These are phyloP conservation scores for Aptenodytes forsteri DNA, from an alignment of 2,113 vertebrate genomes.

Conservation along the genomic window DNA sequence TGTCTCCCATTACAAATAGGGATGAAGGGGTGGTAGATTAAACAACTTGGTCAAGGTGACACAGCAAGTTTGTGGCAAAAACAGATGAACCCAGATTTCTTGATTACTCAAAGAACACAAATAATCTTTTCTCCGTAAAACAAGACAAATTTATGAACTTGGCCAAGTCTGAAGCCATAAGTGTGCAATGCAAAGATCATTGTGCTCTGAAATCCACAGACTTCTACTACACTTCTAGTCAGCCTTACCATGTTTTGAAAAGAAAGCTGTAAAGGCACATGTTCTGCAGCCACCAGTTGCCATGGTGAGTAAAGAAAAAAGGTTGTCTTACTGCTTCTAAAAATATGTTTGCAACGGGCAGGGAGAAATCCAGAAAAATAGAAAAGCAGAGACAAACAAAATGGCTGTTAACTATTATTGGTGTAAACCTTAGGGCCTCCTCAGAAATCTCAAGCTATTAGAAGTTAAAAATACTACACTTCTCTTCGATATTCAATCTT, in stretches of 20 bases:
- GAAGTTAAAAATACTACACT: neutral
- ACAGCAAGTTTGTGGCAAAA: neutral
- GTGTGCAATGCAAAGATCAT: neutral
- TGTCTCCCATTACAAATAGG: neutral
- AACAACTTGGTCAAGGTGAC: neutral
- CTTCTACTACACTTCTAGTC: neutral
- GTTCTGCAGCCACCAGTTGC: slow-evolving; percentile 15
- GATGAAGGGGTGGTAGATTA: neutral
- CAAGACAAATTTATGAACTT: rapidly evolving
- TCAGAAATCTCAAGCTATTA: neutral
- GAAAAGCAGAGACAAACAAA: neutral
- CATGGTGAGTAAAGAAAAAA: slow-evolving; percentile 30
- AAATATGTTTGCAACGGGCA: neutral
- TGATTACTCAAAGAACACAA: neutral
- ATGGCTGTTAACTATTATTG: neutral
- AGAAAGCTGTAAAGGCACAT: neutral
- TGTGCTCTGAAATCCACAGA: neutral
- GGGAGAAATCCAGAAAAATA: neutral
- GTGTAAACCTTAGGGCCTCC: neutral
- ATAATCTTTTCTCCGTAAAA: neutral
- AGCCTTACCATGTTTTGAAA: neutral
- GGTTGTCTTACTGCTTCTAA: neutral
- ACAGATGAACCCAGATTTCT: neutral
- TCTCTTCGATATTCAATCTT: neutral
- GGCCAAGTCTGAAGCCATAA: neutral